Conservation (phyloP, 2,113 vertebrate genomes). For the Anhinga anhinga region DNA sequence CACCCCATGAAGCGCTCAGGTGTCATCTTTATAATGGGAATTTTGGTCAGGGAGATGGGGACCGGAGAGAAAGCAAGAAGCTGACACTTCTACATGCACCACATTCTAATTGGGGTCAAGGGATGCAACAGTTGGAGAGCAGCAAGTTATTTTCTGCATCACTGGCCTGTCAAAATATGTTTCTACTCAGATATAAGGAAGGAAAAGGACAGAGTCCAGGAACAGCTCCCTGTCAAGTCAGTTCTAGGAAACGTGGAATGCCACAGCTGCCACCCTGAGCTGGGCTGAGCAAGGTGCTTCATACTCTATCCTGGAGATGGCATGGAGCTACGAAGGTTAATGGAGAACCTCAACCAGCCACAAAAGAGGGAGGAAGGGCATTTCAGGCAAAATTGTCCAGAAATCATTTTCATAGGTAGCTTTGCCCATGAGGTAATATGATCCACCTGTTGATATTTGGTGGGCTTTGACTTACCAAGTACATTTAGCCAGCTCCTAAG, state of each 20-base stretch:
- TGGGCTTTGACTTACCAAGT: background rate
- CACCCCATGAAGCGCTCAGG: constrained; percentile 8
- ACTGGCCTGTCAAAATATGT: constrained; percentile 29
- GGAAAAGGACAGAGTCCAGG: background rate
- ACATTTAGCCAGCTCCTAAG: background rate
- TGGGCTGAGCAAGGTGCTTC: background rate
- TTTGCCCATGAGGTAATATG: background rate
- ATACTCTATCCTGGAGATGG: background rate
- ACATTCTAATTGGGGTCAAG: constrained; percentile 68
- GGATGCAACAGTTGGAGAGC: constrained; percentile 38
- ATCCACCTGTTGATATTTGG: background rate
- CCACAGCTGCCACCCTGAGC: background rate
- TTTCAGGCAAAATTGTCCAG: background rate
- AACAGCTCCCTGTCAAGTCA: background rate
- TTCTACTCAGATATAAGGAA: constrained; percentile 9
- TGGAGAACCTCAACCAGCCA: background rate
- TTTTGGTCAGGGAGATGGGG: constrained; percentile 19
- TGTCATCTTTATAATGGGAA: constrained; percentile 61
- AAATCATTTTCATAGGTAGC: background rate
- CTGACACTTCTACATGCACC: constrained; percentile 48
- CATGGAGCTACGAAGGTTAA: background rate
- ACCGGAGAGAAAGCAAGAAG: background rate
- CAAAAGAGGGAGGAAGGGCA: background rate
- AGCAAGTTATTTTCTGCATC: constrained; percentile 45
- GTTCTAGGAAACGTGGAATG: background rate